Conservation (phyloP, 1,140 invertebrate genomes). For the Calycopis cecrops region DNA sequence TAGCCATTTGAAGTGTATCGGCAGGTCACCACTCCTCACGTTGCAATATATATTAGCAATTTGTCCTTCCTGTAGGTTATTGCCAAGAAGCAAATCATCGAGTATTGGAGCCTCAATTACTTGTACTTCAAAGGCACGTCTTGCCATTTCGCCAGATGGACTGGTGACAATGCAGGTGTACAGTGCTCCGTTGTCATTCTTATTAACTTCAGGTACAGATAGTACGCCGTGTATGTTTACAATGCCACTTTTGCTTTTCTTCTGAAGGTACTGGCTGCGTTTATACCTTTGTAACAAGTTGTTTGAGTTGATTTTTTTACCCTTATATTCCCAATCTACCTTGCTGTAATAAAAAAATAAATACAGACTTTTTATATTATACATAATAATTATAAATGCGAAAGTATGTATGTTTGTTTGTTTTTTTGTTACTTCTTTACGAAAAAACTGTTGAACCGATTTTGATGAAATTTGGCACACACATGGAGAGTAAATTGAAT, state of each 20-base stretch:
- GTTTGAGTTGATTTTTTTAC: slow-evolving; percentile 53
- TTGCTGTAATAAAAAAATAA: slow-evolving; percentile 67
- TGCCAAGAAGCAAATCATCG: slow-evolving; percentile 70
- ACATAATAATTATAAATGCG: too few species aligned
- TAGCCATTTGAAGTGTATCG: slow-evolving; percentile 91
- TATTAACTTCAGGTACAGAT: slow-evolving; percentile 84
- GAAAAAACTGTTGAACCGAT: too few species aligned
- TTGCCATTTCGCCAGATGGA: slow-evolving; percentile 85
- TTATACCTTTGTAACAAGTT: slow-evolving; percentile 58
- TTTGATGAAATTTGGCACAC: too few species aligned
- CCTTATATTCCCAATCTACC: slow-evolving; percentile 71
- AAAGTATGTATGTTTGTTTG: too few species aligned
- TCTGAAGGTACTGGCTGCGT: slow-evolving; percentile 34
- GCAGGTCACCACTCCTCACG: slow-evolving; percentile 91
- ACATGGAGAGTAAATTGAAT: too few species aligned
- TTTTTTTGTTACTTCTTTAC: too few species aligned
- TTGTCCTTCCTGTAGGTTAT: slow-evolving; percentile 89
- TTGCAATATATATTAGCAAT: slow-evolving; percentile 92
- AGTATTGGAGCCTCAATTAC: slow-evolving; percentile 85
- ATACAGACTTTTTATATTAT: too few species aligned
- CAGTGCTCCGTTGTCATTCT: slow-evolving; percentile 79
- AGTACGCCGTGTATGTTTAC: slow-evolving; percentile 74
- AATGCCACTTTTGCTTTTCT: slow-evolving; percentile 41
- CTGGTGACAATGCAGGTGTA: slow-evolving; percentile 90
- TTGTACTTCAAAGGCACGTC: slow-evolving; percentile 79